Conservation (phyloP, 2,113 vertebrate species). For the Pollimyrus isidori region DNA sequence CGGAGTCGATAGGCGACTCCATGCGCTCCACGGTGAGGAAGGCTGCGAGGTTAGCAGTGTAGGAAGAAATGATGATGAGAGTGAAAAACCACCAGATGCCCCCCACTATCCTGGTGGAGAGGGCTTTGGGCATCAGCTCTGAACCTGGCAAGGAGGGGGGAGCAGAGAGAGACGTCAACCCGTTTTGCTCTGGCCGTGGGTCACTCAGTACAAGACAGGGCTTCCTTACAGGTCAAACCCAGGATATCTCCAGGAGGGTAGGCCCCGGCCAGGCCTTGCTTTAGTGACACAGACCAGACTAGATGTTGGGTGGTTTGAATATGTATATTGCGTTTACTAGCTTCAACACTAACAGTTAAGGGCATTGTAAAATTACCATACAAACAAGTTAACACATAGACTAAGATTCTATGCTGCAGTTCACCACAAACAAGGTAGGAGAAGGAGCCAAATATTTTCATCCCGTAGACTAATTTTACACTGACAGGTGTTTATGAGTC, state of each 20-base stretch:
- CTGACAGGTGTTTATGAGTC: background rate
- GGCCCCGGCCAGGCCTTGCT: conserved; percentile 29
- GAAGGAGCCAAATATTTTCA: background rate
- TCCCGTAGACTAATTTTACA: background rate
- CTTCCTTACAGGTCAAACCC: background rate
- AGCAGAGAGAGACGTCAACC: conserved; percentile 56
- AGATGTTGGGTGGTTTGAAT: conserved; percentile 1
- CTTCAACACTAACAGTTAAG: background rate
- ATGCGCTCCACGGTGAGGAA: conserved; percentile 98
- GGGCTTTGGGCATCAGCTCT: conserved; percentile 99
- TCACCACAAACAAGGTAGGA: background rate
- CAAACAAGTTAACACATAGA: background rate
- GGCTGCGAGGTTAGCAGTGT: conserved; percentile 96
- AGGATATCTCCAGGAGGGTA: background rate
- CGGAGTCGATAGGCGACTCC: conserved; percentile 97
- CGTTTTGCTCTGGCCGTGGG: conserved; percentile 7
- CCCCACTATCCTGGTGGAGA: conserved; percentile 98
- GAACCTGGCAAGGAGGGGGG: conserved; percentile 75
- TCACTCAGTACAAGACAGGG: conserved; percentile 31
- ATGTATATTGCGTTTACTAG: conserved; percentile 13
- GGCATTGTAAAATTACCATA: background rate
- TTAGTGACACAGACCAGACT: conserved; percentile 8
- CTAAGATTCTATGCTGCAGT: background rate
- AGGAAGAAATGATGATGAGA: conserved; percentile 99
- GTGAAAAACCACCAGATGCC: conserved; percentile 99